These are phyloP conservation scores for Plotosus lineatus DNA, from an alignment of 2,113 vertebrate genomes.

Conservation along the genomic window DNA sequence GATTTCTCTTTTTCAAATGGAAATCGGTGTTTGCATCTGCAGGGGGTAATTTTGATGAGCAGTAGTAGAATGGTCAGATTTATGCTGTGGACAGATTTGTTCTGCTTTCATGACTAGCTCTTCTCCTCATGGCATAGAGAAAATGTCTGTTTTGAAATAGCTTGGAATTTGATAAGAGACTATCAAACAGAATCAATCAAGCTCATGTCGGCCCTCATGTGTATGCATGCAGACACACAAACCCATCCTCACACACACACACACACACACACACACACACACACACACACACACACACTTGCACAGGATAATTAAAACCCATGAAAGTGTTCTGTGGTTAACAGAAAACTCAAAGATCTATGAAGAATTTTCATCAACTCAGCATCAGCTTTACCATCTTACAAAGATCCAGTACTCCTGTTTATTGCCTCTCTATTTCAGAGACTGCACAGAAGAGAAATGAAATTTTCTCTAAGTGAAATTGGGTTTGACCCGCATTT, in stretches of 20 bases:
- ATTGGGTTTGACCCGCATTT: conserved; percentile 31
- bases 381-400: conserved; percentile 32
- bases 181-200: conserved; percentile 51
- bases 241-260: background rate
- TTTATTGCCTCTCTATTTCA: conserved; percentile 24
- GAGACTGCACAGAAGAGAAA: conserved; percentile 7
- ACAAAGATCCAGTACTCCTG: background rate
- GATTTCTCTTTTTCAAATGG: conserved; percentile 36
- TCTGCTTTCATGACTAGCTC: conserved; percentile 43
- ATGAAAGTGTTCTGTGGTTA: background rate
- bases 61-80: conserved; percentile 46
- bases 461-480: conserved; percentile 22
- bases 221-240: conserved; percentile 5
- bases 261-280: conserved; percentile 18
- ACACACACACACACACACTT: background rate
- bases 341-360: conserved; percentile 27
- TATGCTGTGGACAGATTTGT: conserved; percentile 49
- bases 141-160: conserved; percentile 36
- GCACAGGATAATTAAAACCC: conserved; percentile 5
- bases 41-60: conserved; percentile 57
- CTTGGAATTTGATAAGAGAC: conserved; percentile 47
- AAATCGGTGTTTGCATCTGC: conserved; percentile 51
- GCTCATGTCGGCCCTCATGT: conserved; percentile 26
- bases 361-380: conserved; percentile 30
- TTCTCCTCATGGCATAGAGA: conserved; percentile 17